Conservation (phyloP, 2,797 vertebrate species). For the Novumbra hubbsi region DNA sequence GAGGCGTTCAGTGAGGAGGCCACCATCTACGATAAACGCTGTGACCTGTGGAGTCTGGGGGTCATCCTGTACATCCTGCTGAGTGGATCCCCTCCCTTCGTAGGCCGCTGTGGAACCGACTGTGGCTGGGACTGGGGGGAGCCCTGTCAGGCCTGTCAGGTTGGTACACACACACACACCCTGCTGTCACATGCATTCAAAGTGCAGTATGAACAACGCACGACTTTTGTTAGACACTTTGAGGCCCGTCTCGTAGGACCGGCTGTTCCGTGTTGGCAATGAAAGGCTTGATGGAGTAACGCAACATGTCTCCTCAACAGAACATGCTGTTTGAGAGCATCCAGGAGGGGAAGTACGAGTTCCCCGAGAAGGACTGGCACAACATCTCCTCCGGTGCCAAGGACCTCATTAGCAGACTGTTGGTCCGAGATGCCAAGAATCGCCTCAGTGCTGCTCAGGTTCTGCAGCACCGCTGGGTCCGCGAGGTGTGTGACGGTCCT, state of each 20-base stretch:
- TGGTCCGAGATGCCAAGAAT: conserved; percentile 96
- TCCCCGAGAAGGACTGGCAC: conserved; percentile 96
- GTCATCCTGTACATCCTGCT: conserved; percentile 99
- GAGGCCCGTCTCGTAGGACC: no score
- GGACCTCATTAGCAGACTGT: conserved; percentile 97
- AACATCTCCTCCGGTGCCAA: conserved; percentile 96
- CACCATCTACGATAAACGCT: conserved; percentile 97
- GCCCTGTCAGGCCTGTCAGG: conserved; percentile 93
- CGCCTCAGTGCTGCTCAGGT: conserved; percentile 95
- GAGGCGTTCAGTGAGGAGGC: conserved; percentile 98
- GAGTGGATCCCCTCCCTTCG: conserved; percentile 95
- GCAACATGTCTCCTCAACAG: conserved; percentile 54
- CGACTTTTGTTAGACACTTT: no score
- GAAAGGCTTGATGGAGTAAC: no score
- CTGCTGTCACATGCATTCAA: not conserved
- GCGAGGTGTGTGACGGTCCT: conserved; percentile 77
- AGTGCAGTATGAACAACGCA: no score
- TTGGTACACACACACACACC: conserved; percentile 39
- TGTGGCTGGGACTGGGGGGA: conserved; percentile 97
- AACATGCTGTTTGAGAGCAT: conserved; percentile 97
- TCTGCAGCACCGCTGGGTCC: conserved; percentile 95
- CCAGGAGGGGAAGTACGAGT: conserved; percentile 95
- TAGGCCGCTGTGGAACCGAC: conserved; percentile 90
- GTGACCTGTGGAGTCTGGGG: conserved; percentile 96
- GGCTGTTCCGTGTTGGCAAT: no score